A percentile compares a stretch with the other conserved stretches of the same genome.
These are phyloP conservation scores for Balearica regulorum DNA, from an alignment of 2,797 vertebrate species.

Conservation along the genomic window DNA sequence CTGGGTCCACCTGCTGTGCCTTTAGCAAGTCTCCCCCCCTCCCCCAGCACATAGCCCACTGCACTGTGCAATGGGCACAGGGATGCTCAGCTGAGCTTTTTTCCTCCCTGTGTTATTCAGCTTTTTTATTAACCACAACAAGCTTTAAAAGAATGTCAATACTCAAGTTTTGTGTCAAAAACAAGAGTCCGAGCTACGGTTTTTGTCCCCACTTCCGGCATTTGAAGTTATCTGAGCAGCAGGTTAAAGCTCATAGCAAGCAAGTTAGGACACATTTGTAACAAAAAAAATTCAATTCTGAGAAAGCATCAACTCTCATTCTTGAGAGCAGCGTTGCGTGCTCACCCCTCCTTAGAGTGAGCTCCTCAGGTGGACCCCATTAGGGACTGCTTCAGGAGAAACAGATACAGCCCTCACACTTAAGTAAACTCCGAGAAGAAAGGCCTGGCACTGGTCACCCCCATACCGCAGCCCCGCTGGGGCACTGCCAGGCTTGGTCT, in stretches of 20 bases:
- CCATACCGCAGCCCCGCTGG: rapidly evolving
- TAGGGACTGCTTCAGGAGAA: not conserved
- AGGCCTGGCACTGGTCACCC: not conserved
- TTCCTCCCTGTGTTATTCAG: rapidly evolving
- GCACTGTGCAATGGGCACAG: not conserved
- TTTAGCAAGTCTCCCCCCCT: not conserved
- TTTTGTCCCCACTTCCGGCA: not conserved
- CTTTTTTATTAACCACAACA: not conserved
- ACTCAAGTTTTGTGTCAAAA: not conserved
- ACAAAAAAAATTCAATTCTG: not conserved
- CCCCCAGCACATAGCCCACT: not conserved
- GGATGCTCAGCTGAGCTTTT: not conserved
- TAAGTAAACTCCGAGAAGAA: not conserved
- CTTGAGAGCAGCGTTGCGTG: rapidly evolving
- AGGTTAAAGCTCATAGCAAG: not conserved
- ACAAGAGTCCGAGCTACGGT: not conserved
- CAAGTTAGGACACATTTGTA: not conserved
- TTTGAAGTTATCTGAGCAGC: not conserved
- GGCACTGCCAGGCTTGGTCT: not conserved
- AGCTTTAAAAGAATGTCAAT: not conserved
- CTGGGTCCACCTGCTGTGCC: not conserved
- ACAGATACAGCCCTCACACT: not conserved
- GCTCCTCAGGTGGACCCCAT: not conserved
- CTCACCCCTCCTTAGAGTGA: not conserved
- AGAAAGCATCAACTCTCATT: not conserved